phyloP scores from a whole-genome alignment of 2,797 vertebrate species.

The Rhinoraja longicauda region DNA sequence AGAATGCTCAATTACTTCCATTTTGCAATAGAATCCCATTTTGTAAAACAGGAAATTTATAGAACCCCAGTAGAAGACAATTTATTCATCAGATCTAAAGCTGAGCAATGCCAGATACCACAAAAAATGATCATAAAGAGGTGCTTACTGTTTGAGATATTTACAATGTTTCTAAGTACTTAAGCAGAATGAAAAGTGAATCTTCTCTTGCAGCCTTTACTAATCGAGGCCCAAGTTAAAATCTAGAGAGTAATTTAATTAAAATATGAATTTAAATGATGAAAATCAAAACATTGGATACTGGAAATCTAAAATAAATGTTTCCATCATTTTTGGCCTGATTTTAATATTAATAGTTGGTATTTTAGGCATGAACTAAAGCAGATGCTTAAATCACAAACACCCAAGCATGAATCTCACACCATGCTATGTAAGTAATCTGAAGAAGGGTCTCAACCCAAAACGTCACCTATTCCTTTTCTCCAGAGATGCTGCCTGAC shows the following conservation, averaged over 20 bases:
- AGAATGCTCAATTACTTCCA: slow-evolving; percentile 9
- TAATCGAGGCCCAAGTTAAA: not conserved
- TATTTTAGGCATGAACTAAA: not conserved
- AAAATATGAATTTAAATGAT: not conserved
- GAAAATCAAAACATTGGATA: too few relatives aligned
- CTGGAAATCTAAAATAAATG: too few relatives aligned
- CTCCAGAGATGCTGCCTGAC: too few relatives aligned
- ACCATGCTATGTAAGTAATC: not conserved
- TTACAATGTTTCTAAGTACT: not conserved
- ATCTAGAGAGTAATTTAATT: not conserved
- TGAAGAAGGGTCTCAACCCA: too few relatives aligned
- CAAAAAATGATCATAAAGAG: not conserved
- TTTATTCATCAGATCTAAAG: not conserved
- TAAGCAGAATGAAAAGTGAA: not conserved
- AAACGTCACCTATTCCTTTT: too few relatives aligned
- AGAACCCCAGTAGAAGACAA: not conserved
- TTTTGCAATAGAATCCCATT: not conserved
- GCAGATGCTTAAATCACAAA: not conserved
- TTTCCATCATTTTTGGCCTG: too few relatives aligned
- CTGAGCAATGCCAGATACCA: not conserved
- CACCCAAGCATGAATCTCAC: not conserved
- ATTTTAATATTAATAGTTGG: not conserved
- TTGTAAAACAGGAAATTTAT: slow-evolving; percentile 20
- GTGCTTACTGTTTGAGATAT: not conserved
- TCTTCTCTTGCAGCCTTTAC: not conserved